Evolutionary conservation across 2,113 vertebrate genomes (phyloP).

Genomic region (Clarias gariepinus): DNA sequence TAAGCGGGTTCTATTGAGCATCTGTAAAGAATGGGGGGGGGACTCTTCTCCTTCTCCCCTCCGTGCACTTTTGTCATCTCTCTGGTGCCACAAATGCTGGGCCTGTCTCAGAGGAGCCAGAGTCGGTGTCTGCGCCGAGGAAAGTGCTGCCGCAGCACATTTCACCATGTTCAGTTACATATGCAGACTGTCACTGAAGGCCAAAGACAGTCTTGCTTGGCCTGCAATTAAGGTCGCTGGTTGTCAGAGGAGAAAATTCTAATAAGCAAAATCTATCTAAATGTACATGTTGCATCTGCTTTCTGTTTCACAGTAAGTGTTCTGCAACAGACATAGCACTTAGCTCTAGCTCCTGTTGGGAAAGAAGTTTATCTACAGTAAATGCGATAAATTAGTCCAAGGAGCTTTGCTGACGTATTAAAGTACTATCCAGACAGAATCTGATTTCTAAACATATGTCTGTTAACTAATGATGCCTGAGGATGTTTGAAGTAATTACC

Average conservation of each 20-base stretch:
- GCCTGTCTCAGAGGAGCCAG: slow-evolving; percentile 25
- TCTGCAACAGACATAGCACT: not conserved
- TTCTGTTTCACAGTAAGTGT: not conserved
- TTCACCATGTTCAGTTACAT: slow-evolving; percentile 75
- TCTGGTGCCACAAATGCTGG: slow-evolving; percentile 30
- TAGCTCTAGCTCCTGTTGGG: not conserved
- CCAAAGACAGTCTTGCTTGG: slow-evolving; percentile 7
- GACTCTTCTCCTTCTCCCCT: not conserved
- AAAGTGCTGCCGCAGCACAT: slow-evolving; percentile 74
- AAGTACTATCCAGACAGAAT: not conserved
- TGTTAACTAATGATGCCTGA: not conserved
- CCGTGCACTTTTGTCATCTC: not conserved
- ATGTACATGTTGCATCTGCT: not conserved
- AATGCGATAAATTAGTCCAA: not conserved
- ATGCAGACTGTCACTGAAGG: slow-evolving; percentile 28
- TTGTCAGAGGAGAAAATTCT: not conserved
- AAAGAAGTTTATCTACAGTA: not conserved
- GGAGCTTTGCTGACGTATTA: slow-evolving; percentile 3
- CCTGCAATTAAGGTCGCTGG: slow-evolving; percentile 8
- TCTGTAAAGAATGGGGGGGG: slow-evolving; percentile 17
- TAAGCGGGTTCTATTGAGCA: slow-evolving; percentile 38
- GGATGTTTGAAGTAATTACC: not conserved
- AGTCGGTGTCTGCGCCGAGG: slow-evolving; percentile 11
- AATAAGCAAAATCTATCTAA: not conserved
- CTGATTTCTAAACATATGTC: slow-evolving; percentile 2